Evolutionary conservation across 2,888 invertebrate species (phyloP).

Genomic region (Hemicrepidius hirtus): DNA sequence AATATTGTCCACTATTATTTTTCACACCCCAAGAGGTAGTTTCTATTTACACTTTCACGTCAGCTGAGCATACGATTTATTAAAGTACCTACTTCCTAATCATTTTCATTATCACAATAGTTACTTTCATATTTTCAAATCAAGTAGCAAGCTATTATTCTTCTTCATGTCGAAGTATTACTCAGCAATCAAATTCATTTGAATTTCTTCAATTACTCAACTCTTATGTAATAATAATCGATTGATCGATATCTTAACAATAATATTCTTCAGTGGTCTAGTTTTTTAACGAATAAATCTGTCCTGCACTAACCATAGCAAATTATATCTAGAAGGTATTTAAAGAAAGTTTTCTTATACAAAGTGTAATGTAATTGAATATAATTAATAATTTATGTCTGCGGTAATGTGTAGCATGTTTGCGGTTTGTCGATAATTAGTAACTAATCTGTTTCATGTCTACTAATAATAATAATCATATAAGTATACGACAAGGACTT

Average conservation of each 20-base stretch:
- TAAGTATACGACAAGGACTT: not conserved
- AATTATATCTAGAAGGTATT: not conserved
- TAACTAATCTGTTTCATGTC: slow-evolving; percentile 1
- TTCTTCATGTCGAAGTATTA: slow-evolving; percentile 3
- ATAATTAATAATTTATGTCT: slow-evolving; percentile 1
- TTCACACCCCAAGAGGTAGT: slow-evolving; percentile 21
- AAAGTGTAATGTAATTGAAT: slow-evolving; percentile 4
- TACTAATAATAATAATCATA: not conserved
- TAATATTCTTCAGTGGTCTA: no score
- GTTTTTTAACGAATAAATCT: no score
- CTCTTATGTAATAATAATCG: no score
- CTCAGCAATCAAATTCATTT: not conserved
- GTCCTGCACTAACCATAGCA: no score
- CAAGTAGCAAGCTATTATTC: no score
- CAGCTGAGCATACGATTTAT: not conserved
- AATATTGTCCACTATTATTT: slow-evolving; percentile 4
- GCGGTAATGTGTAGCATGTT: not conserved
- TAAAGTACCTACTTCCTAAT: not conserved
- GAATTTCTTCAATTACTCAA: no score
- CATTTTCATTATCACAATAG: slow-evolving; percentile 1
- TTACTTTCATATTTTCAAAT: slow-evolving; percentile 3
- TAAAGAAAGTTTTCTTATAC: slow-evolving; percentile 2
- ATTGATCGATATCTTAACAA: no score
- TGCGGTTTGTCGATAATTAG: slow-evolving; percentile 4
- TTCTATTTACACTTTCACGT: slow-evolving; percentile 29